These are phyloP conservation scores for Hiodon alosoides DNA, from an alignment of 2,113 vertebrate species.

Conservation along the genomic window DNA sequence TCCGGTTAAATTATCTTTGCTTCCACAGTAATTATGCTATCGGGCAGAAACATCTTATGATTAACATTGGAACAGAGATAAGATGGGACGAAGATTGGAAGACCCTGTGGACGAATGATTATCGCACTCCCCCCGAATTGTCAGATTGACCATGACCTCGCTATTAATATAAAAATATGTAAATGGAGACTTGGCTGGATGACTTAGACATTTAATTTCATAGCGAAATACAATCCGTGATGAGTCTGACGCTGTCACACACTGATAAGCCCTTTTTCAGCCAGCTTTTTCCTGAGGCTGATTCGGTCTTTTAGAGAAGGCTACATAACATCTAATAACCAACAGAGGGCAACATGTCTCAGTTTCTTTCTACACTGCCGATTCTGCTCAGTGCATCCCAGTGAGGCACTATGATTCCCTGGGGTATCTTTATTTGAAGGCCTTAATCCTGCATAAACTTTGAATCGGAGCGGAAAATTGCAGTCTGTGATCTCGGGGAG, in stretches of 20 bases:
- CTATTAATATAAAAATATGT: conserved; percentile 23
- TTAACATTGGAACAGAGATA: not conserved
- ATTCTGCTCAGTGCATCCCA: not conserved
- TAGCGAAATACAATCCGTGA: not conserved
- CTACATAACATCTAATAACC: conserved; percentile 1
- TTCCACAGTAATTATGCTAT: conserved; percentile 5
- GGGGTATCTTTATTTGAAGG: not conserved
- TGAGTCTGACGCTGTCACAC: not conserved
- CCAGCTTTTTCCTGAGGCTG: not conserved
- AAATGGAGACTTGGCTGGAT: conserved; percentile 15
- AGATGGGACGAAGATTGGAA: conserved; percentile 11
- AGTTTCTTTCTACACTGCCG: not conserved
- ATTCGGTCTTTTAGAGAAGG: not conserved
- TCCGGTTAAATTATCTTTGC: not conserved
- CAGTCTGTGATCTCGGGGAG: conserved; percentile 17
- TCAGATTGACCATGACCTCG: conserved; percentile 1
- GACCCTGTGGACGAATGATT: not conserved
- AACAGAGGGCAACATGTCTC: conserved; percentile 16
- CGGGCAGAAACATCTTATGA: conserved; percentile 19
- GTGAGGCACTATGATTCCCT: conserved; percentile 6
- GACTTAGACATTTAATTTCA: conserved; percentile 11
- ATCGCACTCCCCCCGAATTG: conserved; percentile 3
- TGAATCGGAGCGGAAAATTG: conserved; percentile 13
- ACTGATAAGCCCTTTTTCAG: not conserved
- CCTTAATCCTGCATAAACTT: conserved; percentile 18